phyloP scores from a whole-genome alignment of 2,113 vertebrate genomes.

The Dipodomys merriami region DNA sequence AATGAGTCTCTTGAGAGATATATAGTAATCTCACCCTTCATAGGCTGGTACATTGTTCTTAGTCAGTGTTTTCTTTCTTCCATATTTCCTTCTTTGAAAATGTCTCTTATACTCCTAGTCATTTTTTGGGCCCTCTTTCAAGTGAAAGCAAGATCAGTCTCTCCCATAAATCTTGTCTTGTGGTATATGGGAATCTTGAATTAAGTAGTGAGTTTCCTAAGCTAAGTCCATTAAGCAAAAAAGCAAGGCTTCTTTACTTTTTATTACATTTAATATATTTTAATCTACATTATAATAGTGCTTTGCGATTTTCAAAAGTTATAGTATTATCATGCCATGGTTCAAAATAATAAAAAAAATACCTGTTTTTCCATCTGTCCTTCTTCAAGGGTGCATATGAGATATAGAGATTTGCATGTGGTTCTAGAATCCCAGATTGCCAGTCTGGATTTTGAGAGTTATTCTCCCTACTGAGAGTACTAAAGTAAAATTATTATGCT shows the following conservation, averaged over 20 bases:
- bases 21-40: neutral
- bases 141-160: neutral
- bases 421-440: neutral
- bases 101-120: too few relatives aligned
- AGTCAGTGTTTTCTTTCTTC: neutral
- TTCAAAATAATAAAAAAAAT: neutral
- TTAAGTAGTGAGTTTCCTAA: neutral
- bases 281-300: neutral
- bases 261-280: slow-evolving; percentile 12
- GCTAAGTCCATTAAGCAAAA: neutral
- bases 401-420: neutral
- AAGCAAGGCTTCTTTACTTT: neutral
- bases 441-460: neutral
- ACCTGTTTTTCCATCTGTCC: neutral
- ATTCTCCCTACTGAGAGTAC: neutral
- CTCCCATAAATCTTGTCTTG: neutral
- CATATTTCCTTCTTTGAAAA: neutral
- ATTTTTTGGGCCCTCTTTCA: neutral
- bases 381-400: neutral
- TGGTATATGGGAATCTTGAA: neutral
- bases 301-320: neutral
- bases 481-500: neutral
- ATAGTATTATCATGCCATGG: neutral
- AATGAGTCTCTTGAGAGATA: neutral
- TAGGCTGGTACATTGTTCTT: neutral